Percentiles rank a stretch among this genome's conserved stretches.
Conservation (phyloP, 2,113 vertebrate genomes). For the Sapayoa aenigma region DNA sequence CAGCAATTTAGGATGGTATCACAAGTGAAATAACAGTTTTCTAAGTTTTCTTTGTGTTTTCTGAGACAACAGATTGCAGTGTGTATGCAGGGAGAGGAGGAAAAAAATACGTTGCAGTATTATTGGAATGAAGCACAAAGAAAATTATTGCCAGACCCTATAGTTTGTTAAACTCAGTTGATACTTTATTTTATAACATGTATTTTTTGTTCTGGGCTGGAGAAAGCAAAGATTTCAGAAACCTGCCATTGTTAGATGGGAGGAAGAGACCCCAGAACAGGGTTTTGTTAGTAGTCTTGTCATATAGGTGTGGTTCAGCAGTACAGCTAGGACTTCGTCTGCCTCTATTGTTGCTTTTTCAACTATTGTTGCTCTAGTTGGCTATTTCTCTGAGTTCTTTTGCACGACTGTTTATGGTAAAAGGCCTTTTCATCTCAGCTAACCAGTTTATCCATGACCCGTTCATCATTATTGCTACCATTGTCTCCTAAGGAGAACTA, state of each 20-base stretch:
- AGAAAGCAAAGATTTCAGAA: neutral
- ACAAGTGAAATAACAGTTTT: neutral
- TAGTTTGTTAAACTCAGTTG: neutral
- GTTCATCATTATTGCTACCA: neutral
- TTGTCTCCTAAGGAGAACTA: slow-evolving; percentile 25
- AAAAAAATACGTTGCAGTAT: neutral
- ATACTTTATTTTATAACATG: neutral
- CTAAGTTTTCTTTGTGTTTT: neutral
- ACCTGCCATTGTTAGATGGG: slow-evolving; percentile 19
- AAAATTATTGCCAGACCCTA: neutral
- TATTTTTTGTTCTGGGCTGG: neutral
- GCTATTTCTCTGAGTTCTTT: neutral
- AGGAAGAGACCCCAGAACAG: neutral
- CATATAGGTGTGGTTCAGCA: slow-evolving; percentile 65
- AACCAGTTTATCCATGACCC: neutral
- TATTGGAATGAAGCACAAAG: neutral
- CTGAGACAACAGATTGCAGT: neutral
- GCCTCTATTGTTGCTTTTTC: slow-evolving; percentile 61
- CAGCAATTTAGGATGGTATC: neutral
- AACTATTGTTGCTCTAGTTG: neutral
- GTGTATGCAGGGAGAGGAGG: neutral
- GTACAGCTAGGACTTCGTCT: neutral
- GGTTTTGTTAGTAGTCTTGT: slow-evolving; percentile 25
- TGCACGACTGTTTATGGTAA: neutral
- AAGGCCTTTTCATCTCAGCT: neutral